phyloP scores from a whole-genome alignment of 2,888 invertebrate genomes.

The Tetrapedia diversipes region DNA sequence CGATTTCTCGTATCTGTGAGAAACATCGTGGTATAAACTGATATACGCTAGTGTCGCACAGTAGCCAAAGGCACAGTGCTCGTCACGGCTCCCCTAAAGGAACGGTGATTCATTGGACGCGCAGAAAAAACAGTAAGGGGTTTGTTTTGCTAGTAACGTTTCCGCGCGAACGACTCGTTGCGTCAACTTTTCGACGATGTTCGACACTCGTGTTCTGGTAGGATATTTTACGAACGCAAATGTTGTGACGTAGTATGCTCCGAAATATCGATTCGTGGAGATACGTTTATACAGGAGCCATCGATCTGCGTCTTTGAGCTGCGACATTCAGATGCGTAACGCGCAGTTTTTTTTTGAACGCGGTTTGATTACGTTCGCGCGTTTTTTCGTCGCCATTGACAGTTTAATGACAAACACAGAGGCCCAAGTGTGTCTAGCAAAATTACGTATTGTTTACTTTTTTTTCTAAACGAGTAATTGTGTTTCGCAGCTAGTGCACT shows the following conservation, averaged over 20 bases:
- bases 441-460: background rate
- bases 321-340: background rate
- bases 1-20: background rate
- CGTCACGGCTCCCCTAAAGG: background rate
- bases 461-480: background rate
- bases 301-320: constrained; percentile 17
- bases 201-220: background rate
- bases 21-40: background rate
- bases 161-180: background rate
- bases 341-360: background rate
- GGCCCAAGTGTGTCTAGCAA: background rate
- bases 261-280: constrained; percentile 16
- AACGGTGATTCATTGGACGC: constrained; percentile 32
- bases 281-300: background rate
- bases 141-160: constrained; percentile 29
- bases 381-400: constrained; percentile 1
- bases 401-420: too few relatives aligned
- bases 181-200: background rate
- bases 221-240: background rate
- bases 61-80: background rate
- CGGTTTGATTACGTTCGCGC: background rate
- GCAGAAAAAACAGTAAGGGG: background rate
- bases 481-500: background rate
- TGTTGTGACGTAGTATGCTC: constrained; percentile 3
- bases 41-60: background rate